Base-by-base conservation (phyloP, 2,888 invertebrate species). In the Rugalucina vietnamica region DNA sequence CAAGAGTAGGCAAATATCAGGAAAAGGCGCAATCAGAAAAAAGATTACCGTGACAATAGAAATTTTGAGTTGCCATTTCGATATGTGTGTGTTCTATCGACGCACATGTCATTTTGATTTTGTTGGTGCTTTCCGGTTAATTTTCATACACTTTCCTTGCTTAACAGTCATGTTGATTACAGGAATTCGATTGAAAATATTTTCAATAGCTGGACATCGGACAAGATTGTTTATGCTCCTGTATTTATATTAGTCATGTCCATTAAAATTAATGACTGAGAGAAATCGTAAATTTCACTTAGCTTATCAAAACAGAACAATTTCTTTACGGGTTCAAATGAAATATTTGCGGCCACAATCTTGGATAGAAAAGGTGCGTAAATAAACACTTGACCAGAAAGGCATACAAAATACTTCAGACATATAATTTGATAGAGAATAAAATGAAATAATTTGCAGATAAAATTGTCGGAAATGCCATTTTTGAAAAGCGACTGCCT, bases 321-420 rank as follows among this genome's bases (percentile, higher is more conserved):
- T 65, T 65, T 5, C 65, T 27, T 65, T 21, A 65, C 65, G 34
- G 65, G 65, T 29, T 65, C 65, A 29, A 34, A 65, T 65, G 65
- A 65, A 65, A 65, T 65, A 65, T 32, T 65, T 65, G 65, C 18
- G 65, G 65, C 65, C 34, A 10, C 34, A 34, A 65, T 65, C 65
- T 34, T 18, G 34, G 34, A 65, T 29, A 65, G 65, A 65, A n/a
- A n/a, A 65, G 65, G 65, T 34, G 65, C 65, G 65, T 65, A 65
- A 65, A 65, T 65, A 65, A 65, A 65, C 65, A 65, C 65, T 65
- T 65, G 65, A 65, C 65, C 65, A 65, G 3, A 65, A 65, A 65
- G 34, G 4, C 34, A 65, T 65, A 65, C 65, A 65, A 65, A 65
- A 65, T 65, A 65, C 65, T 65, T 65, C 65, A 65, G 65, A 65